Evolutionary conservation across 1,140 invertebrate species (phyloP), one percentile per base, ranked within the genome.

Genomic region (Sarcophaga peregrina): DNA sequence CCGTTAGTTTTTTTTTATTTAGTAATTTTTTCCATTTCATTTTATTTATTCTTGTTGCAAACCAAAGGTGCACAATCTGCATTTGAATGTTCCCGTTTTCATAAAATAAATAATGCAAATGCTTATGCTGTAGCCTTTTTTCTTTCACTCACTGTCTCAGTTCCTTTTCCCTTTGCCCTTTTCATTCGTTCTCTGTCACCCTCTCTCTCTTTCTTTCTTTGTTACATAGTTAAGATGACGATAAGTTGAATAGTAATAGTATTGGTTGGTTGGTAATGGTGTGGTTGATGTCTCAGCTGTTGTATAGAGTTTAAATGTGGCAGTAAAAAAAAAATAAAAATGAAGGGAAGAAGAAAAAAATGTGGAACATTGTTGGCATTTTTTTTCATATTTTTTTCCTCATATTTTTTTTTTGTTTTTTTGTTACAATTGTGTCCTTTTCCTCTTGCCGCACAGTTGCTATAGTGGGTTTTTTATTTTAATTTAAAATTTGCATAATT

Each of bases 401-500:
- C 15, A 74, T 74, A 6, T 8, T 45, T 15, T 15, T 10, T 74
- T 25, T 25, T 37, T 25, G 72, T 74, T 74, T 37, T 74, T 74
- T 74, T 45, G 11, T 76, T 48, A 15, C 45, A 48, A n/a, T 48
- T 48, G 47, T 37, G 25, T 37, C 25, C 25, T 37, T 37, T 37
- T 37, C 25, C 25, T 37, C 25, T 37, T 37, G 25, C 25, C 25
- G 25, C 25, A 37, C 15, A n/a, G 10, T 50, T 78, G 25, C 8
- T 52, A 5, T 50, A 50, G 75, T 50, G 8, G 25, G 75, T 75
- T 75, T 46, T 75, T 75, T 75, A 47, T 50, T 78, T 78, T 78
- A 78, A 78, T 78, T 78, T 78, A 78, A 78, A 78, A 78, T 78
- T 78, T 78, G 17, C 75, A 78, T 78, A 78, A 78, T 78, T 78